These are phyloP conservation scores for Dryadula phaetusa DNA, from an alignment of 2,888 invertebrate species.

Conservation along the genomic window DNA sequence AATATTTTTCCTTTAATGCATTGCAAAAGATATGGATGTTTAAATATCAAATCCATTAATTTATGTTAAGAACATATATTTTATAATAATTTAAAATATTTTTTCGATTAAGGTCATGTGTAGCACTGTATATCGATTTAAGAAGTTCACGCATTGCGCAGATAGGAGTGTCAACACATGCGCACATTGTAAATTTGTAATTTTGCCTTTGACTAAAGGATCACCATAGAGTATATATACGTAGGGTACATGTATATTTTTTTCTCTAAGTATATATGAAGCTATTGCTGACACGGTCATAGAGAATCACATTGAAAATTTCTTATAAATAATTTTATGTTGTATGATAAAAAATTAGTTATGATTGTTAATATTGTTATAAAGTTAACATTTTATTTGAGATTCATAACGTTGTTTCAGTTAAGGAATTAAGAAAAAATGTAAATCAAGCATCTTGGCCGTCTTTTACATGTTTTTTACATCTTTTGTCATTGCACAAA, in stretches of 20 bases:
- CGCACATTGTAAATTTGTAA: constrained; percentile 48
- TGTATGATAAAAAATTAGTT: too few relatives aligned
- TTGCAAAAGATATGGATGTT: background rate
- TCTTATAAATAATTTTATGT: too few relatives aligned
- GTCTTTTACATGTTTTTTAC: too few relatives aligned
- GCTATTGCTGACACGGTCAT: too few relatives aligned
- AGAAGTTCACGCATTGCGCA: constrained; percentile 60
- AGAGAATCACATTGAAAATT: too few relatives aligned
- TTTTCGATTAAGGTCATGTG: constrained; percentile 51
- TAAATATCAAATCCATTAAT: background rate
- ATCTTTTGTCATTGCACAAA: too few relatives aligned
- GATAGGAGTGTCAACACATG: constrained; percentile 60
- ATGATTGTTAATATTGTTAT: too few relatives aligned
- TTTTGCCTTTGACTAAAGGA: background rate
- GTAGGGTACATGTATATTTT: background rate
- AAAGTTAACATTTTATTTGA: too few relatives aligned
- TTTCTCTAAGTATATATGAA: too few relatives aligned
- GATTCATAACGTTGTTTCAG: too few relatives aligned
- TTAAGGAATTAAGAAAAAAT: too few relatives aligned
- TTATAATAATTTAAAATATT: constrained; percentile 8
- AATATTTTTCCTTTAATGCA: background rate
- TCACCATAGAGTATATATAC: background rate
- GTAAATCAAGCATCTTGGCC: too few relatives aligned
- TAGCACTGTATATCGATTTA: constrained; percentile 60
- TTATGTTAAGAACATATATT: background rate